Evolutionary conservation across 2,113 vertebrate species (phyloP).

Genomic region (Sakesphorus luctuosus): DNA sequence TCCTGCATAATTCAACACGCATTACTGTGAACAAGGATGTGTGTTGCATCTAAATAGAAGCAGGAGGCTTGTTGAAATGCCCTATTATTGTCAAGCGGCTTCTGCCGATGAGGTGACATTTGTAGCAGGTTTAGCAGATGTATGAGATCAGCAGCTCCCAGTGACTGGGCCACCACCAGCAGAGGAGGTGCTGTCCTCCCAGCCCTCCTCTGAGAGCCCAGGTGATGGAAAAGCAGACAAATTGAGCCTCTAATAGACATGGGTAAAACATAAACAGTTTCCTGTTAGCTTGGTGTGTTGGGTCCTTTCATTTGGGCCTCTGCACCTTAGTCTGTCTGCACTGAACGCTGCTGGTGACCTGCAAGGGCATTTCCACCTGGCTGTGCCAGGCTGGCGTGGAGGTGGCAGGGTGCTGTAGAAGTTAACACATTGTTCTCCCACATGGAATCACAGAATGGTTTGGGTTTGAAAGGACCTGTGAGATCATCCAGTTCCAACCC

Average conservation of each 20-base stretch:
- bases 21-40: constrained; percentile 40
- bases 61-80: constrained; percentile 61
- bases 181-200: neutral
- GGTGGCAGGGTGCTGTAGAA: neutral
- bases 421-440: neutral
- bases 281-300: neutral
- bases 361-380: neutral
- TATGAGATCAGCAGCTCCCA: neutral
- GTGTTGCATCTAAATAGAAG: constrained; percentile 60
- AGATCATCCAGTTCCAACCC: no score
- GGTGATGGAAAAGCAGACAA: neutral
- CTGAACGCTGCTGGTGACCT: neutral
- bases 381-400: neutral
- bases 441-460: neutral
- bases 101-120: constrained; percentile 43
- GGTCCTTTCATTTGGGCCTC: neutral
- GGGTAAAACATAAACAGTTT: neutral
- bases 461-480: neutral
- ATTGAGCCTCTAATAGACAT: neutral
- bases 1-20: constrained; percentile 68
- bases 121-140: constrained; percentile 54
- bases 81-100: constrained; percentile 34
- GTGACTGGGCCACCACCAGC: neutral
- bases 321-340: neutral
- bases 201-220: neutral